Evolutionary conservation across 2,113 vertebrate species (phyloP).

Genomic region (Pluvialis apricaria): DNA sequence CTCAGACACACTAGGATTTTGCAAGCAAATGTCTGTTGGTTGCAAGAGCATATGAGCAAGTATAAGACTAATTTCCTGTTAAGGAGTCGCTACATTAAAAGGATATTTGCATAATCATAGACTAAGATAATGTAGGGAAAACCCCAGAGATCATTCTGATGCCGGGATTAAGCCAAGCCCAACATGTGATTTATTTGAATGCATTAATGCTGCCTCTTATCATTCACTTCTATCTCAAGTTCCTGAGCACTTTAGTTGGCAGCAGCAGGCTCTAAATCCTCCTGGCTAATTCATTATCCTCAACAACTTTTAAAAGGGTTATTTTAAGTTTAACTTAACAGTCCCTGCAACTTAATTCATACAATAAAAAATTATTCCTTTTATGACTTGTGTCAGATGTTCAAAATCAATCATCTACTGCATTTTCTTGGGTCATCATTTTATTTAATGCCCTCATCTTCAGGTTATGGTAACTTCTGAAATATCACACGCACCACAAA

Average conservation of each 20-base stretch:
- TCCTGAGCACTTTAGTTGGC: conserved; percentile 35
- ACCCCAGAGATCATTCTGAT: conserved; percentile 47
- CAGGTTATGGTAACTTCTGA: conserved; percentile 14
- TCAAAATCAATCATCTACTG: conserved; percentile 9
- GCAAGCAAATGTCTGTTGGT: conserved; percentile 44
- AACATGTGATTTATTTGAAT: conserved; percentile 58
- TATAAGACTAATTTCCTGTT: conserved; percentile 63
- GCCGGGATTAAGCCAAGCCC: conserved; percentile 59
- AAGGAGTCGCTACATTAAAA: conserved; percentile 61
- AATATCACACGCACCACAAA: background rate
- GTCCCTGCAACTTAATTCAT: conserved; percentile 34
- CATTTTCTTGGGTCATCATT: conserved; percentile 36
- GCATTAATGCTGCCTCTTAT: conserved; percentile 51
- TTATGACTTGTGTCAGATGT: background rate
- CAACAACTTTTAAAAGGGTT: conserved; percentile 57
- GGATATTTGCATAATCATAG: conserved; percentile 67
- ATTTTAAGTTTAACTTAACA: conserved; percentile 61
- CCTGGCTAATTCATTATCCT: conserved; percentile 55
- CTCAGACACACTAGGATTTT: conserved; percentile 43
- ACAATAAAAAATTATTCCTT: conserved; percentile 29
- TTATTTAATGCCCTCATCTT: background rate
- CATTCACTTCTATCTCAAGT: conserved; percentile 24
- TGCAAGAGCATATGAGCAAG: conserved; percentile 32
- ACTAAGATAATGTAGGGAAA: conserved; percentile 62
- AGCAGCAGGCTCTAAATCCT: conserved; percentile 26